Percentiles rank a stretch among this genome's conserved stretches.
These are phyloP conservation scores for Lycaena phlaeas DNA, from an alignment of 2,888 invertebrate species.

Conservation along the genomic window DNA sequence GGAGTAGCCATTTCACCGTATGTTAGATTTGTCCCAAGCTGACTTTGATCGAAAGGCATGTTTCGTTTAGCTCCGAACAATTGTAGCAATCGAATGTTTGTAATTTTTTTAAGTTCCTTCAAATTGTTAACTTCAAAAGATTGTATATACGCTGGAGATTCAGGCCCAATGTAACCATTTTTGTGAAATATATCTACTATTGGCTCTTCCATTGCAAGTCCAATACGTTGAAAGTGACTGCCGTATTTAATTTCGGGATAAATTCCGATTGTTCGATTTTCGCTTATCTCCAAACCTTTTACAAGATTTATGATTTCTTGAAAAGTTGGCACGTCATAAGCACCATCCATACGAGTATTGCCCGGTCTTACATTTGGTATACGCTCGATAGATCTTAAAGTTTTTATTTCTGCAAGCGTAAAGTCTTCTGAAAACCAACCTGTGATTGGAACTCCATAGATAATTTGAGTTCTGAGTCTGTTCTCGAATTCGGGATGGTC, in stretches of 20 bases:
- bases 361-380: conserved; percentile 47
- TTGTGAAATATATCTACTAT: conserved; percentile 41
- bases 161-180: conserved; percentile 40
- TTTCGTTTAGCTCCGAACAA: conserved; percentile 32
- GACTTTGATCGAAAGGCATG: conserved; percentile 44
- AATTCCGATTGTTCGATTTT: conserved; percentile 45
- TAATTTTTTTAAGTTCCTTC: conserved; percentile 44
- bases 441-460: conserved; percentile 35
- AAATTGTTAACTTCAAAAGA: conserved; percentile 58
- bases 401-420: conserved; percentile 53
- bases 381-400: conserved; percentile 43
- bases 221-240: conserved; percentile 41
- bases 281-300: conserved; percentile 43
- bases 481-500: conserved; percentile 40
- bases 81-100: conserved; percentile 45
- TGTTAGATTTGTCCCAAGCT: conserved; percentile 36
- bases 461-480: conserved; percentile 36
- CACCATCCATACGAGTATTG: conserved; percentile 46
- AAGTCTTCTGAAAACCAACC: conserved; percentile 65
- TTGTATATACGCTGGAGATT: conserved; percentile 52
- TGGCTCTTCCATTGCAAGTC: conserved; percentile 43
- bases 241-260: conserved; percentile 60
- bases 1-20: conserved; percentile 51
- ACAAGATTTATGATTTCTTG: conserved; percentile 56
- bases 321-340: conserved; percentile 46